Evolutionary conservation across 2,797 vertebrate genomes (phyloP).

Genomic region (Scomberomorus guttatus): DNA sequence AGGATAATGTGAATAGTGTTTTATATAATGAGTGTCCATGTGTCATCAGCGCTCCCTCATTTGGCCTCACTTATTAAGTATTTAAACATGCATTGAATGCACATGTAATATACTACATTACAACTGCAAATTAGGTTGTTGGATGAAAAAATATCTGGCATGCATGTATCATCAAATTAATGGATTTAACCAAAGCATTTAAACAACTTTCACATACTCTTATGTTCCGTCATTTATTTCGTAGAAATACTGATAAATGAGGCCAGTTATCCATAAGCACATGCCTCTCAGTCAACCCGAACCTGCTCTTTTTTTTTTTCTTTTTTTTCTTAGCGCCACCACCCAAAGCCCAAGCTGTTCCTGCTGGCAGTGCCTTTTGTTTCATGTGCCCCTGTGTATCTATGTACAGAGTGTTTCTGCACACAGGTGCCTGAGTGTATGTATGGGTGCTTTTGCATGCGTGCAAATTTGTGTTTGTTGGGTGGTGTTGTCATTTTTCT

Average conservation of each 20-base stretch:
- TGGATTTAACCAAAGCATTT: constrained; percentile 47
- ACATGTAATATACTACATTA: constrained; percentile 31
- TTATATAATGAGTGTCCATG: constrained; percentile 46
- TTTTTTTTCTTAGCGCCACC: constrained; percentile 13
- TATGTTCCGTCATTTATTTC: not conserved
- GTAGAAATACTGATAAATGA: constrained; percentile 44
- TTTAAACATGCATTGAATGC: constrained; percentile 28
- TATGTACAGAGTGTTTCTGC: constrained; percentile 58
- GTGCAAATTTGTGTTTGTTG: constrained; percentile 55
- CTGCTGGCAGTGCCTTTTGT: constrained; percentile 88
- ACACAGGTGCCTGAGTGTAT: constrained; percentile 72
- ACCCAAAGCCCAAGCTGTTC: constrained; percentile 70
- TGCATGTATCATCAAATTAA: constrained; percentile 37
- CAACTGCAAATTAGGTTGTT: constrained; percentile 17
- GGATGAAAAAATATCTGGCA: not conserved
- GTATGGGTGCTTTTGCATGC: constrained; percentile 66
- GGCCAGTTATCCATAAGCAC: constrained; percentile 63
- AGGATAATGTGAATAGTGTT: constrained; percentile 56
- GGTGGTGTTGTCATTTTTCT: constrained; percentile 46
- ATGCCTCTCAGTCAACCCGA: constrained; percentile 42
- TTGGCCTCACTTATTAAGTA: constrained; percentile 49
- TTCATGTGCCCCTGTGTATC: constrained; percentile 66
- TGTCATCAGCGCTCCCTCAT: constrained; percentile 37
- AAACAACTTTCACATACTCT: not conserved
- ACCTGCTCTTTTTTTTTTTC: constrained; percentile 11